Conservation (phyloP, 1,140 invertebrate genomes). For the Drosophila kanapiae region DNA sequence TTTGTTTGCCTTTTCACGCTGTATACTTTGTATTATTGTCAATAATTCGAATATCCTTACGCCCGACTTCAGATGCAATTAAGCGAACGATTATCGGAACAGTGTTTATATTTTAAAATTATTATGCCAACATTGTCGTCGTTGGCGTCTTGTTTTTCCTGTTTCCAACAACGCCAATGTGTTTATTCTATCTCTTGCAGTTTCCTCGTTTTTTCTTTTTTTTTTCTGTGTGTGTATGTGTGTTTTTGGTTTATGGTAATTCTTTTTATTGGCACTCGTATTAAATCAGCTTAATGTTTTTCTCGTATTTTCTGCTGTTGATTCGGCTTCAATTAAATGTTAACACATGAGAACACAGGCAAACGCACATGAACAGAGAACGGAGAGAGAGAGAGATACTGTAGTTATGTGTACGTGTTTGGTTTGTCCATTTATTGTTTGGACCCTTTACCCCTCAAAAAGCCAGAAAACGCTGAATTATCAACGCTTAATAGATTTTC, state of each 20-base stretch:
- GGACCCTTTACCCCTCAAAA: slow-evolving; percentile 25
- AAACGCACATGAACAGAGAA: slow-evolving; percentile 4
- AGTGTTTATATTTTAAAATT: slow-evolving; percentile 17
- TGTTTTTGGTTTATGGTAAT: slow-evolving; percentile 19
- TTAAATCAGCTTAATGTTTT: slow-evolving; percentile 49
- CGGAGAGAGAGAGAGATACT: background rate
- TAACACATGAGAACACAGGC: slow-evolving; percentile 23
- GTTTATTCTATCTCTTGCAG: background rate
- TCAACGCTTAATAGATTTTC: slow-evolving; percentile 79
- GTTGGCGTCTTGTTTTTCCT: background rate
- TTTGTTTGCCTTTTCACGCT: slow-evolving; percentile 35
- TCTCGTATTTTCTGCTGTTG: slow-evolving; percentile 18
- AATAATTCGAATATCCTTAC: slow-evolving; percentile 66
- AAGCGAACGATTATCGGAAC: slow-evolving; percentile 41
- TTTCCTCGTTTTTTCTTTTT: background rate
- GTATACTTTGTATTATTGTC: slow-evolving; percentile 10
- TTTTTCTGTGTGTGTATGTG: no score
- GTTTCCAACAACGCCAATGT: no score
- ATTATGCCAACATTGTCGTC: slow-evolving; percentile 3
- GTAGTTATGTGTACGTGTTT: slow-evolving; percentile 26
- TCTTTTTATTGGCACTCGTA: slow-evolving; percentile 19
- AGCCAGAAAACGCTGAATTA: slow-evolving; percentile 68
- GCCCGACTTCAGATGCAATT: slow-evolving; percentile 73
- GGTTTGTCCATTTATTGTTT: slow-evolving; percentile 36
- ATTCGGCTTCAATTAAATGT: slow-evolving; percentile 52